These are phyloP conservation scores for Phalacrocorax carbo DNA, from an alignment of 2,113 vertebrate genomes.

Conservation along the genomic window DNA sequence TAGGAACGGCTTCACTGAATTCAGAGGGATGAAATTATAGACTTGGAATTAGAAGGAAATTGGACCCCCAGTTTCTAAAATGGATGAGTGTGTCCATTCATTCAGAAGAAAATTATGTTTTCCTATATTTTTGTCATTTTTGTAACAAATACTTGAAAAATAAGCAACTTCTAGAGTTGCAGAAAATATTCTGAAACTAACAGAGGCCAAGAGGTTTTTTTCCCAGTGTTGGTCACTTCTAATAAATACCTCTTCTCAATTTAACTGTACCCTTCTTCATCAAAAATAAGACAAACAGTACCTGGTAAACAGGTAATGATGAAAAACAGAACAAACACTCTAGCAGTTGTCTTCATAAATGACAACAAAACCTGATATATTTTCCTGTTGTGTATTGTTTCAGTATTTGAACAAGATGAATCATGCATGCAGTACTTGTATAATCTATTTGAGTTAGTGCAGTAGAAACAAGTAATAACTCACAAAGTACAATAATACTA, in stretches of 20 bases:
- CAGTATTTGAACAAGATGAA: conserved; percentile 2
- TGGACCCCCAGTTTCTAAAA: background rate
- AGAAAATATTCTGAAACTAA: background rate
- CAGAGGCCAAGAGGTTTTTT: background rate
- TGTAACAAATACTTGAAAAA: background rate
- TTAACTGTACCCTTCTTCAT: background rate
- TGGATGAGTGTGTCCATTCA: background rate
- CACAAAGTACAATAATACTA: background rate
- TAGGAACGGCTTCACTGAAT: background rate
- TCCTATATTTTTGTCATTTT: background rate
- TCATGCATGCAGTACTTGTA: background rate
- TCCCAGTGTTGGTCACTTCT: background rate
- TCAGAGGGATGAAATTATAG: background rate
- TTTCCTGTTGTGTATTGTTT: background rate
- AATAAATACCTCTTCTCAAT: background rate
- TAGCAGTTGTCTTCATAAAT: background rate
- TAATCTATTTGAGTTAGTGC: background rate
- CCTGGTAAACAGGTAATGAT: background rate
- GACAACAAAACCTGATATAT: background rate
- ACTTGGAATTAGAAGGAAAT: background rate
- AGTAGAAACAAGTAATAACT: conserved; percentile 11
- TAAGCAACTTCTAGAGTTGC: background rate
- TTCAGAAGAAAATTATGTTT: background rate
- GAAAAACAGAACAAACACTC: background rate
- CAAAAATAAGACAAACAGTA: background rate